These are phyloP conservation scores for Brenthis daphne DNA, from an alignment of 2,888 invertebrate species.

Conservation along the genomic window DNA sequence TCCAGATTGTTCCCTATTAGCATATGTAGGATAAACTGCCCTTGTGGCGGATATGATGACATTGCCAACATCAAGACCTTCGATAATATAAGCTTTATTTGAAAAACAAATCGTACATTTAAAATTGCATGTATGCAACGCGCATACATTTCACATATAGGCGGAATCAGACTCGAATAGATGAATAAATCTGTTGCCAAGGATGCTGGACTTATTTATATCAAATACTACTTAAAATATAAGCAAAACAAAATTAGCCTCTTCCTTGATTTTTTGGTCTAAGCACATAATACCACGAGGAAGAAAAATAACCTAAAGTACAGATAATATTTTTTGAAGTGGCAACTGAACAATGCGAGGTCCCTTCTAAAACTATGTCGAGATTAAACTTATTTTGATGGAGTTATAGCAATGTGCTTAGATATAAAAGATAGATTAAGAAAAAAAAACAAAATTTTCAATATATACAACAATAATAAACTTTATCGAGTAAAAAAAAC, in stretches of 20 bases:
- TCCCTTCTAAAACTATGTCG: slow-evolving; percentile 27
- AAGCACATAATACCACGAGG: no score
- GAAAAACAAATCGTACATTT: slow-evolving; percentile 44
- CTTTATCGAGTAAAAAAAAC: neutral
- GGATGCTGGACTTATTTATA: slow-evolving; percentile 22
- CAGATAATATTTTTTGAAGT: slow-evolving; percentile 1
- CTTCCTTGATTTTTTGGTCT: no score
- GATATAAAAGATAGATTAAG: neutral
- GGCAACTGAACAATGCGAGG: slow-evolving; percentile 18
- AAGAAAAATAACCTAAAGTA: no score
- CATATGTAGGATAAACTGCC: slow-evolving; percentile 51
- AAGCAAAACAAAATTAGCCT: no score
- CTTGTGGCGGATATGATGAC: slow-evolving; percentile 41
- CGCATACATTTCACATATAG: slow-evolving; percentile 35
- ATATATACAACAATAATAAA: neutral
- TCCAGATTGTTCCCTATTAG: slow-evolving; percentile 56
- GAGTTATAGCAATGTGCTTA: neutral
- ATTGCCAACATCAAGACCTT: slow-evolving; percentile 41
- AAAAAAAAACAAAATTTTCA: neutral
- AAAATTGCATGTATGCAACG: slow-evolving; percentile 50
- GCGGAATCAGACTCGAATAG: slow-evolving; percentile 39
- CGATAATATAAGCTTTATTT: slow-evolving; percentile 34
- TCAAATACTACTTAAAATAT: neutral
- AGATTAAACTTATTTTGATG: slow-evolving; percentile 22
- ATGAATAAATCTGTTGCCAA: slow-evolving; percentile 35